Evolutionary conservation across 2,888 invertebrate genomes (phyloP).

Genomic region (Tinea semifulvella): DNA sequence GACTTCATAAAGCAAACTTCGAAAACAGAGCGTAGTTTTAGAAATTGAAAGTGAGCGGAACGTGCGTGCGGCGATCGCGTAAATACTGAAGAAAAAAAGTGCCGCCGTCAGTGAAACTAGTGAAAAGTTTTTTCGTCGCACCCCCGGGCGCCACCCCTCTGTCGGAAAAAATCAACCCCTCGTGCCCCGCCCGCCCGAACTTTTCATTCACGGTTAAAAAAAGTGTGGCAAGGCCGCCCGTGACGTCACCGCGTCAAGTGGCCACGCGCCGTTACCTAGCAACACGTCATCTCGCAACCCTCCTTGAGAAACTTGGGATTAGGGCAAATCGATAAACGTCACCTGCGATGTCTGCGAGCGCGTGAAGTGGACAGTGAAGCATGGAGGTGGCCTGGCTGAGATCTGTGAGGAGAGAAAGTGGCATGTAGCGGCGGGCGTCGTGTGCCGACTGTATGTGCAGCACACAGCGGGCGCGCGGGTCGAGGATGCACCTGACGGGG

Average conservation of each 20-base stretch:
- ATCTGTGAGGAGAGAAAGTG: neutral
- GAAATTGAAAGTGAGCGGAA: conserved; percentile 51
- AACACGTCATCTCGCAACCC: conserved; percentile 40
- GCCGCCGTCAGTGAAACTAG: conserved; percentile 64
- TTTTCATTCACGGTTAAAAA: conserved; percentile 71
- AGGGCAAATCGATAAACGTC: conserved; percentile 5
- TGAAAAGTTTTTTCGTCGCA: conserved; percentile 61
- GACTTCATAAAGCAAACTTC: neutral
- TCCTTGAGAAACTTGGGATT: conserved; percentile 21
- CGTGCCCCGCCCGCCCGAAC: conserved; percentile 63
- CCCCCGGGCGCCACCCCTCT: conserved; percentile 58
- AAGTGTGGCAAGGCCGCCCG: conserved; percentile 67
- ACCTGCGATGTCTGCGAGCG: neutral
- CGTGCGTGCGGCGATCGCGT: conserved; percentile 37
- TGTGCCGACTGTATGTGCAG: conserved; percentile 53
- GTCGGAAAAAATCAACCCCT: conserved; percentile 60
- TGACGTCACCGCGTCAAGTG: conserved; percentile 64
- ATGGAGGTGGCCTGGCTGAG: conserved; percentile 3
- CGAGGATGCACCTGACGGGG: conserved; percentile 64
- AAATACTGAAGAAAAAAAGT: conserved; percentile 62
- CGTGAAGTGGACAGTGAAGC: neutral
- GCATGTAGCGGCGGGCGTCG: conserved; percentile 27
- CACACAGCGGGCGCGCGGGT: conserved; percentile 58
- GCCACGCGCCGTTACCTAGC: conserved; percentile 62
- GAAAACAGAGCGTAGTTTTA: conserved; percentile 2